Evolutionary conservation across 2,888 invertebrate genomes (phyloP).

Genomic region (Philonicus albiceps): DNA sequence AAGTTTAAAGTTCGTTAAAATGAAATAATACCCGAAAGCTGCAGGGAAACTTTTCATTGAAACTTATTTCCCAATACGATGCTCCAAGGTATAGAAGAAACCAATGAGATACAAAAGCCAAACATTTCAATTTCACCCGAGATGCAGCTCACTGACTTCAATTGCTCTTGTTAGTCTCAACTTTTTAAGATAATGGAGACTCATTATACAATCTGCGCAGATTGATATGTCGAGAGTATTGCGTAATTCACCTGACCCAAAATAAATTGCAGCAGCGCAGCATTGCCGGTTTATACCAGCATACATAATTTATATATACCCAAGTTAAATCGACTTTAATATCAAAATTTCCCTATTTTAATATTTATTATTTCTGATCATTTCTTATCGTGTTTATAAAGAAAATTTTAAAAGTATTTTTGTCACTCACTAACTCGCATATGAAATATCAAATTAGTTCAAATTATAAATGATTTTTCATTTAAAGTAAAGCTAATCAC

Average conservation of each 20-base stretch:
- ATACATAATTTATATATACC: background rate
- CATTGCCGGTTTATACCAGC: background rate
- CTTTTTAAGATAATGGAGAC: background rate
- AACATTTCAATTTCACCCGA: background rate
- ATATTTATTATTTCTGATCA: background rate
- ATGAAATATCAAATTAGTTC: no score
- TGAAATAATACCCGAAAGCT: background rate
- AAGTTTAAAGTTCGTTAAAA: no score
- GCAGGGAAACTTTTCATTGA: background rate
- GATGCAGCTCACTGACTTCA: background rate
- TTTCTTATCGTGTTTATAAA: background rate
- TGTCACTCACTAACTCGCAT: no score
- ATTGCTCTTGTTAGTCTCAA: constrained; percentile 4
- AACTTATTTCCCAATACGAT: background rate
- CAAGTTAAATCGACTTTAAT: background rate
- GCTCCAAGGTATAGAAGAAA: background rate
- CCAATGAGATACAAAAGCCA: background rate
- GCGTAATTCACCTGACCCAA: constrained; percentile 4
- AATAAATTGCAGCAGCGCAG: background rate
- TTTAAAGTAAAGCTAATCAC: background rate
- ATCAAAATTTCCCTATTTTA: background rate
- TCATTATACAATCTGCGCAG: constrained; percentile 10
- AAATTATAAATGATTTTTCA: background rate
- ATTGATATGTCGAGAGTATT: background rate
- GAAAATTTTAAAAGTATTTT: background rate